Evolutionary conservation across 2,113 vertebrate species (phyloP), one percentile per base, ranked within the genome.

Genomic region (Callipepla squamata): DNA sequence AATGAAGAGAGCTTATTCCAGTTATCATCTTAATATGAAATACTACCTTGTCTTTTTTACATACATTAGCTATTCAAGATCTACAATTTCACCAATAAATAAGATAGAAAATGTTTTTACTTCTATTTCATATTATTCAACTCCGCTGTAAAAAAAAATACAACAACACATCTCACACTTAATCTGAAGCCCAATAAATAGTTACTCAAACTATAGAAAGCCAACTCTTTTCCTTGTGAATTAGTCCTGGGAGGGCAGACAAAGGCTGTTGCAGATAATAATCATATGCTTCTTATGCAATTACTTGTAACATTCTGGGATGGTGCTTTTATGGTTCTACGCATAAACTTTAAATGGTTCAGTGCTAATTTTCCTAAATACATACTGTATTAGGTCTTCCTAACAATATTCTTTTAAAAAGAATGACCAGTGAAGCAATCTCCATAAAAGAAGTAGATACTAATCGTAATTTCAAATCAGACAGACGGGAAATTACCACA

Each of bases 401-500:
- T 62, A 30, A 66, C 22, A 50, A 18, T 28, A 9, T 62, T 69
- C 2, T 69, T 85, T 53, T 7, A 62, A 84, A 91, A 88, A n/a
- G 63, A 83, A 76, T 11, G 72, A 94, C 51, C 13, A 93, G 55
- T 67, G 61, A 85, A 94, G 65, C 30, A 91, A 90, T n/a, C 28
- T 90, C 61, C 48, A 47, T 42, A 88, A 80, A 14, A 91, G 65
- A 90, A 59, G 28, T 9, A 74, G 65, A 92, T 93, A 22, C 59
- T 88, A 80, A 96, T 78, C 73, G 34, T 53, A 77, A 83, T 83
- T 74, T 83, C 68, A 88, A 93, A 92, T 95, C 79, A 94, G 93
- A 69, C 85, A 94, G 90, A 85, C 87, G 80, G 96, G 96, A 96
- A 96, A 96, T 91, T 55, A 76, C 88, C 93, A 14, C 96, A 95